phyloP scores from a whole-genome alignment of 2,797 vertebrate genomes.

The Mus minutoides region DNA sequence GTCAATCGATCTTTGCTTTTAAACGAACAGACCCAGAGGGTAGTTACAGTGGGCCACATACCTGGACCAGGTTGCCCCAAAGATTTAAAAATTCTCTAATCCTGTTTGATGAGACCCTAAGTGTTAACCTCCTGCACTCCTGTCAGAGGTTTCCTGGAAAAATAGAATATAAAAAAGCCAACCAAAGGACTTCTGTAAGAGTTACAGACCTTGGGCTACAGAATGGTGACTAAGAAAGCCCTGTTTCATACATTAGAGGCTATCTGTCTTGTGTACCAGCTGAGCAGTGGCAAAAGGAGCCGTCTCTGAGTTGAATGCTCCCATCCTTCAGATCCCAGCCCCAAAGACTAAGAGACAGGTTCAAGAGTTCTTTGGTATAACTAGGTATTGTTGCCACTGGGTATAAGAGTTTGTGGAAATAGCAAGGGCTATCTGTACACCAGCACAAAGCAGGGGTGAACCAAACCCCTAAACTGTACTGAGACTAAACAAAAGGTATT shows the following conservation, averaged over 20 bases:
- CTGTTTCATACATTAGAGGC: not conserved
- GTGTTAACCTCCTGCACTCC: not conserved
- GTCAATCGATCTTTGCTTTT: not conserved
- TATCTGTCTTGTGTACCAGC: not conserved
- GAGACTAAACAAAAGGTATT: not conserved
- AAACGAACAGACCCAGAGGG: not conserved
- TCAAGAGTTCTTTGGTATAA: not conserved
- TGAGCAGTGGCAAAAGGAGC: not conserved
- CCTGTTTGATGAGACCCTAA: not conserved
- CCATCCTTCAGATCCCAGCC: not conserved
- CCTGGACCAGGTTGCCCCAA: not conserved
- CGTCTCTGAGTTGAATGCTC: not conserved
- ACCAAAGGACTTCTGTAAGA: not conserved
- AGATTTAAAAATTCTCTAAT: not conserved
- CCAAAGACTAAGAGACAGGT: not conserved
- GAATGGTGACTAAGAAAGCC: not conserved
- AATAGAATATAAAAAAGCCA: not conserved
- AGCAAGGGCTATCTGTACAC: not conserved
- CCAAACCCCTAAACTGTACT: not conserved
- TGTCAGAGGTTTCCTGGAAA: not conserved
- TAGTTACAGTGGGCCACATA: not conserved
- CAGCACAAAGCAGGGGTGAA: no score
- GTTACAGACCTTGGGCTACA: not conserved
- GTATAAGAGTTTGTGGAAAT: not conserved
- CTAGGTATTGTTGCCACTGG: not conserved